Evolutionary conservation across 1,140 invertebrate genomes (phyloP).

Genomic region (Formica selysi): DNA sequence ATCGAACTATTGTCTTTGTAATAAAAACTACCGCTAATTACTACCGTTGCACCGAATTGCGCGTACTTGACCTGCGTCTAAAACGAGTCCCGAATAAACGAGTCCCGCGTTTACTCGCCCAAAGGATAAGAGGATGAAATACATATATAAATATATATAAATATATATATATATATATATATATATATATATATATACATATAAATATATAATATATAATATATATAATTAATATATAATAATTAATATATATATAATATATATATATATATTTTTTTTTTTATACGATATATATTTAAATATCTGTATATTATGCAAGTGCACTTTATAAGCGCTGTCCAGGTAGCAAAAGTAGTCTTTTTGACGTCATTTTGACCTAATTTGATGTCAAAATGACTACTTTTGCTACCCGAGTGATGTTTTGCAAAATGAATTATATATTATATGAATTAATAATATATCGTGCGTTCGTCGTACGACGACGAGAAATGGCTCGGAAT

Average conservation of each 20-base stretch:
- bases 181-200: conserved; percentile 9
- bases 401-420: not conserved
- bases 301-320: conserved; percentile 27
- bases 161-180: not conserved
- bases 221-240: too few relatives aligned
- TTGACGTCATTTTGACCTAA: too few relatives aligned
- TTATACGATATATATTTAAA: too few relatives aligned
- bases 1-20: not conserved
- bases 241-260: too few relatives aligned
- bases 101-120: conserved; percentile 8
- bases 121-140: not conserved
- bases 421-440: conserved; percentile 5
- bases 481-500: conserved; percentile 26
- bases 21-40: conserved; percentile 21
- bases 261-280: not conserved
- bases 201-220: conserved; percentile 8
- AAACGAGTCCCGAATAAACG: conserved; percentile 12
- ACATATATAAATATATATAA: not conserved
- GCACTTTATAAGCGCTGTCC: not conserved
- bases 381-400: too few relatives aligned
- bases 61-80: conserved; percentile 19
- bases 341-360: too few relatives aligned
- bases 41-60: conserved; percentile 31
- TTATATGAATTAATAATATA: not conserved
- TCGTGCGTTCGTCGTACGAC: conserved; percentile 15